A percentile compares a stretch with the other conserved stretches of the same genome.
phyloP scores from a whole-genome alignment of 2,888 invertebrate species.

The Aricia artaxerxes region DNA sequence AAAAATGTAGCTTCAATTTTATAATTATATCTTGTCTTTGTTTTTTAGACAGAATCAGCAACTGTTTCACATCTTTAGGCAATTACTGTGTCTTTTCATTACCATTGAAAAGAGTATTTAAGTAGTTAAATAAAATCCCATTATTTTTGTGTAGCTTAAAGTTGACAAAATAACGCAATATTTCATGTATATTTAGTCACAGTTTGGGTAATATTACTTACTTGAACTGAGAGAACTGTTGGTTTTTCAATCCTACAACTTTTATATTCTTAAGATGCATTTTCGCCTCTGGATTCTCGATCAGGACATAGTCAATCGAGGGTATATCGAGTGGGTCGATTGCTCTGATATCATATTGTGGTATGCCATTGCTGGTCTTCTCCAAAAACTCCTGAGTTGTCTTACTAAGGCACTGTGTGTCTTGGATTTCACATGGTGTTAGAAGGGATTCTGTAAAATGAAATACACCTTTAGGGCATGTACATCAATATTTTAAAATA shows the following conservation, averaged over 20 bases:
- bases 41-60: too few relatives aligned
- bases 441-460: constrained; percentile 44
- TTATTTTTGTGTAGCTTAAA: too few relatives aligned
- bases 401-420: constrained; percentile 59
- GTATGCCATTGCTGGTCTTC: constrained; percentile 57
- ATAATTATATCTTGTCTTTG: too few relatives aligned
- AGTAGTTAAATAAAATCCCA: too few relatives aligned
- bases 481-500: too few relatives aligned
- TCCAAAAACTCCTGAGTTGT: constrained; percentile 59
- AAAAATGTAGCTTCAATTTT: too few relatives aligned
- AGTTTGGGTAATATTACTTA: constrained; percentile 47
- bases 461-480: not conserved
- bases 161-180: too few relatives aligned
- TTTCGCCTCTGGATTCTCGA: constrained; percentile 47
- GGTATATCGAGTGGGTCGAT: constrained; percentile 59
- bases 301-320: constrained; percentile 48
- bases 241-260: constrained; percentile 60
- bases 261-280: constrained; percentile 56
- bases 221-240: constrained; percentile 59
- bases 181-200: too few relatives aligned
- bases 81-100: too few relatives aligned
- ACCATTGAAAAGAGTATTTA: too few relatives aligned
- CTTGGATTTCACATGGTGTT: constrained; percentile 55
- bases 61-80: too few relatives aligned
- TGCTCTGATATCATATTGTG: constrained; percentile 51